These are phyloP conservation scores for Hydrolagus colliei DNA, from an alignment of 2,797 vertebrate species.

Conservation along the genomic window DNA sequence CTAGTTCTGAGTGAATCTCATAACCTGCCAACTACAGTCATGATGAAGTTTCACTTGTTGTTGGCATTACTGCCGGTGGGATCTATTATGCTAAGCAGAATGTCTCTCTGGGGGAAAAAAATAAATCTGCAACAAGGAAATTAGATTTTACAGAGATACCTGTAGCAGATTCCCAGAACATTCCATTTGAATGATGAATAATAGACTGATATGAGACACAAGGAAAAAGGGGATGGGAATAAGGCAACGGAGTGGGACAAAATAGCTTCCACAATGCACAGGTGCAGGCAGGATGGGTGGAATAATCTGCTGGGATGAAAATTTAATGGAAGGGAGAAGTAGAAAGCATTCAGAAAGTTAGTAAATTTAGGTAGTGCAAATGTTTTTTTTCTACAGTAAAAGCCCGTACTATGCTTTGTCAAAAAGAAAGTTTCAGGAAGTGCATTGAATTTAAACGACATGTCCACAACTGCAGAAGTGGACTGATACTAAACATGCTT, in stretches of 20 bases:
- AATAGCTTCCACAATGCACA: no score
- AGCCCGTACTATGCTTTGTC: no score
- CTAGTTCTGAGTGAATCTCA: neutral
- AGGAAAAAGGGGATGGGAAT: neutral
- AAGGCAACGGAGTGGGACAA: no score
- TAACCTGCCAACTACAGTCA: neutral
- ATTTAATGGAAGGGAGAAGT: no score
- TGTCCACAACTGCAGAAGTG: no score
- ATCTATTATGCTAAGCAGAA: neutral
- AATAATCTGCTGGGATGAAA: no score
- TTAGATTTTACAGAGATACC: neutral
- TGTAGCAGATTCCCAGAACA: neutral
- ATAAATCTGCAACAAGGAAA: neutral
- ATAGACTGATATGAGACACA: neutral
- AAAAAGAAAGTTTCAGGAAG: neutral
- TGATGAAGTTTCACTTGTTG: neutral
- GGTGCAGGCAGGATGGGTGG: no score
- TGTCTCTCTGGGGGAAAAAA: neutral
- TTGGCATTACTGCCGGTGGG: neutral
- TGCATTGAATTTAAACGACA: neutral
- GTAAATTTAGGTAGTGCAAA: neutral
- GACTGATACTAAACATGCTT: neutral
- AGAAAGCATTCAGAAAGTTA: neutral
- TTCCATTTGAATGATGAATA: neutral
- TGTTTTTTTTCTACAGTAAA: neutral